These are phyloP conservation scores for Drosophila cracens DNA, from an alignment of 2,888 invertebrate species.

Conservation along the genomic window DNA sequence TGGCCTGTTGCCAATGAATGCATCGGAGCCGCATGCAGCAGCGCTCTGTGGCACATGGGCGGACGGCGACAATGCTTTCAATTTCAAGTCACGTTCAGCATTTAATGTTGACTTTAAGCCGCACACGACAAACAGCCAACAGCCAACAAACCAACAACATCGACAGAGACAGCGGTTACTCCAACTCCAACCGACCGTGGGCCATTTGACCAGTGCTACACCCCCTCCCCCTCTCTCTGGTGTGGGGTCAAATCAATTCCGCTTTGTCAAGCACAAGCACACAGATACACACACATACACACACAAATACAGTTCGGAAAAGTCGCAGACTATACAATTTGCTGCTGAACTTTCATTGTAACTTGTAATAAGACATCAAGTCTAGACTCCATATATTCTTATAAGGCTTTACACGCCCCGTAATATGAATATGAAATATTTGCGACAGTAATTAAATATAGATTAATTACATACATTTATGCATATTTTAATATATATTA, in stretches of 20 bases:
- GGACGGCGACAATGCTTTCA: slow-evolving; percentile 65
- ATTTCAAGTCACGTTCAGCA: slow-evolving; percentile 73
- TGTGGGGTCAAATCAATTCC: slow-evolving; percentile 67
- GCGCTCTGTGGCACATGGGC: slow-evolving; percentile 16
- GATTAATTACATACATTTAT: neutral
- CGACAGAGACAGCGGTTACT: slow-evolving; percentile 16
- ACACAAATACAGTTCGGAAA: slow-evolving; percentile 48
- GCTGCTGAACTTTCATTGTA: slow-evolving; percentile 18
- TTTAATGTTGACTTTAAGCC: slow-evolving; percentile 58
- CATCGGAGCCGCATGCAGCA: slow-evolving; percentile 25
- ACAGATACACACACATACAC: slow-evolving; percentile 23
- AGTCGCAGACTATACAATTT: slow-evolving; percentile 42
- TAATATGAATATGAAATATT: neutral
- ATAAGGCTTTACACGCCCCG: too few species aligned
- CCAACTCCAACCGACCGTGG: slow-evolving; percentile 58
- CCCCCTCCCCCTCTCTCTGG: neutral
- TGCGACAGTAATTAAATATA: neutral
- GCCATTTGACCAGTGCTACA: slow-evolving; percentile 57
- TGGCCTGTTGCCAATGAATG: slow-evolving; percentile 29
- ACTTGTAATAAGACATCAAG: slow-evolving; percentile 7
- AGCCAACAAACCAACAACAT: slow-evolving; percentile 15
- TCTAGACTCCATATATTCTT: neutral
- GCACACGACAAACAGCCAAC: slow-evolving; percentile 40
- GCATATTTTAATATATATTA: too few species aligned
- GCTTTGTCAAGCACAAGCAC: slow-evolving; percentile 64